Base-by-base conservation (phyloP, 1,140 invertebrate genomes). In the Mycetomoellerius zeteki region DNA sequence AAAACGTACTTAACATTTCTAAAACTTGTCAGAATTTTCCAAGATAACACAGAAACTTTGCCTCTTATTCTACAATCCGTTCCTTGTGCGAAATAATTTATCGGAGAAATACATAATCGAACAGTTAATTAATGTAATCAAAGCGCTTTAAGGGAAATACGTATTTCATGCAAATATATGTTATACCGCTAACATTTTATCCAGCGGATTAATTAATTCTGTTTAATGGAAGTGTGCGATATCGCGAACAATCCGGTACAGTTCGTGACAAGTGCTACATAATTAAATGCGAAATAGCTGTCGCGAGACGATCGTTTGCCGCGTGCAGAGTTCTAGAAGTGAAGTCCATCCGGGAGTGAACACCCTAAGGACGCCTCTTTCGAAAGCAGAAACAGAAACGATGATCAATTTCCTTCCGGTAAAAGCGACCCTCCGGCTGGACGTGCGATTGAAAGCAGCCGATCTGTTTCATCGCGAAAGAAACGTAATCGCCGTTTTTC, bases 21-120 rank as follows among this genome's bases (percentile, higher is more conserved):
- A 21, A 43, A 67, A 5, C 33, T 0, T 19, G 12, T 16, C 27
- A 10, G n/a, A 43, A 14, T 43, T 37, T 67, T 21, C n/a, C n/a
- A 43, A 10, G 1, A 43, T 21, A 67, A 67, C 8, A n/a, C 3
- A 65, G 27, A 65, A 67, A 67, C 64, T 67, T 67, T n/a, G 30
- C 21, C 43, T 37, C 64, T 43, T 43, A 10, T 14, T 6, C 30
- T 21, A 67, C n/a, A 43, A 67, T 21, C 33, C 33, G 33, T n/a
- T 33, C 19, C 10, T 67, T 10, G 33, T 43, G 33, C 33, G n/a
- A 27, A 80, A 81, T 80, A 67, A 86, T 67, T 86, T 86, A 47
- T 30, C 60, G 37, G 14, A 14, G 19, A n/a, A n/a, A n/a, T n/a
- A n/a, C 37, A 85, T 73, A 73, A 33, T 73, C 71, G 14, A 67